Base-by-base conservation (phyloP, 2,797 vertebrate genomes). In the Schizothorax lantsangensis region DNA sequence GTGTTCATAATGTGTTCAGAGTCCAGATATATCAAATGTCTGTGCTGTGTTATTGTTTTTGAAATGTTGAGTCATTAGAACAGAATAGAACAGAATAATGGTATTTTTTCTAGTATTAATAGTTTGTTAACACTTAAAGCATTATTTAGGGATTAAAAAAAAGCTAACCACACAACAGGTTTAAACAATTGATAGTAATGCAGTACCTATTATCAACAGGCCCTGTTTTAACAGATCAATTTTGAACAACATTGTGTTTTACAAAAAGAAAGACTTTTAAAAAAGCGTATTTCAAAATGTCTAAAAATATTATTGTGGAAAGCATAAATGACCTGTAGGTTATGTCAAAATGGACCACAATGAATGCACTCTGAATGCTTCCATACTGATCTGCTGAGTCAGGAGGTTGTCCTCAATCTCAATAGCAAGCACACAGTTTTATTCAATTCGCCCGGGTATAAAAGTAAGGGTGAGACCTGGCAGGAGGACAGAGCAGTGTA, bases 321-420 rank as follows among this genome's bases (percentile, higher is more conserved):
- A 71, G 12, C 26, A 15, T 68, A 84, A 15, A 93, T 91, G 84
- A 91, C 88, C 91, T 93, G 52, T 49, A 72, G 54, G 33, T 59
- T 59, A 40, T 45, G 38, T 79, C 52, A 57, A 72, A 80, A 79
- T 26, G 68, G 26, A 72, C 14, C 64, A 79, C 49, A 86, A 80
- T 86, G 38, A 86, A 80, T 72, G 77, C 40, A 17, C 38, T 59
- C 64, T 80, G 71, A 85, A 86, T 15, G 77, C 68, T 72, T 73
- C 52, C 30, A 85, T 80, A 45, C 77, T 49, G 21, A 54, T 62
- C 26, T 86, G 89, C 89, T 89, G 83, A 71, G 62, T 89, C 89
- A 89, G 87, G 87, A 79, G 30, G 81, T 88, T 83, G 68, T 73
- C 15, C 21, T 81, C 62, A 68, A 73, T 84, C 30, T 77, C 84